Percentiles rank a stretch among this genome's conserved stretches.
Conservation (phyloP, 2,888 invertebrate genomes). For the Sabatieria punctata region DNA sequence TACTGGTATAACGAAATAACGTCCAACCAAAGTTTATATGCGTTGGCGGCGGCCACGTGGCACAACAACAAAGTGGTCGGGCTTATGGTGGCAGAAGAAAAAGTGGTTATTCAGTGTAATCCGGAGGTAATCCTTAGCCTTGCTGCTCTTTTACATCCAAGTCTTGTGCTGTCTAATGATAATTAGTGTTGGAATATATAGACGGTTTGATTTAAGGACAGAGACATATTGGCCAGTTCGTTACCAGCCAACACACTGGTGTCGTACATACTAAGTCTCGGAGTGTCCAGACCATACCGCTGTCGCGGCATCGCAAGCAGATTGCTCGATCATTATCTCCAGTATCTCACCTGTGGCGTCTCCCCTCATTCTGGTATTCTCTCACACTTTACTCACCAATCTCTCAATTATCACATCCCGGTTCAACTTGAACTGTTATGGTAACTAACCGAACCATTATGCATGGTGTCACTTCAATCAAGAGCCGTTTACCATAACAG, state of each 20-base stretch:
- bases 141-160: too few relatives aligned
- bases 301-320: constrained; percentile 54
- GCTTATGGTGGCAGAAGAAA: constrained; percentile 88
- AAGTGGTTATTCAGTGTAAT: constrained; percentile 67
- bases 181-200: too few relatives aligned
- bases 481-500: too few relatives aligned
- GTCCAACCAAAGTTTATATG: constrained; percentile 71
- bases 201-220: constrained; percentile 44
- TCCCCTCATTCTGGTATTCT: too few relatives aligned
- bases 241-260: constrained; percentile 35
- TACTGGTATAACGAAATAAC: constrained; percentile 87
- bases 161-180: too few relatives aligned
- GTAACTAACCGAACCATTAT: too few relatives aligned
- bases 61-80: constrained; percentile 61
- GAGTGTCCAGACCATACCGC: constrained; percentile 42
- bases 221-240: constrained; percentile 69
- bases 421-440: too few relatives aligned
- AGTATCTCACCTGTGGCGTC: constrained; percentile 63
- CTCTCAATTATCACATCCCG: too few relatives aligned
- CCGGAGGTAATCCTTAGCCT: constrained; percentile 58
- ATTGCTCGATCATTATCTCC: constrained; percentile 56
- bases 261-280: background rate
- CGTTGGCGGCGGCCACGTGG: constrained; percentile 76
- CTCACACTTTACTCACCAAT: too few relatives aligned
- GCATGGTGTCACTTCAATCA: too few relatives aligned